Conservation (phyloP, 1,140 invertebrate genomes). For the Chironomus striatipennis region DNA sequence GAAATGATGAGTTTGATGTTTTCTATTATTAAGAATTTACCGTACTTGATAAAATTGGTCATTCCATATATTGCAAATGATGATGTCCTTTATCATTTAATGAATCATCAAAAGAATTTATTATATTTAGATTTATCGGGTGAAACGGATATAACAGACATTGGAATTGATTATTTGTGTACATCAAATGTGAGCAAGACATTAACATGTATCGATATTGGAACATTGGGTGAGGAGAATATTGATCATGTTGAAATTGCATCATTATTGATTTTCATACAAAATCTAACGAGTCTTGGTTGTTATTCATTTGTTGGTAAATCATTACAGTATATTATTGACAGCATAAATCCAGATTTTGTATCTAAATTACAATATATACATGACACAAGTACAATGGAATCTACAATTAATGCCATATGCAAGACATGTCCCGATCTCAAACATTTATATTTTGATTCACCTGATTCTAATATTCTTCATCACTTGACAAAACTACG, state of each 20-base stretch:
- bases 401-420: constrained; percentile 47
- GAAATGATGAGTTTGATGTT: constrained; percentile 53
- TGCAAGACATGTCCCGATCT: constrained; percentile 47
- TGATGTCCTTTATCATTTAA: constrained; percentile 51
- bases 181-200: constrained; percentile 42
- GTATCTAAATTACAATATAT: constrained; percentile 51
- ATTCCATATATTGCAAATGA: constrained; percentile 61
- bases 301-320: constrained; percentile 56
- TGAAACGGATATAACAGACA: constrained; percentile 53
- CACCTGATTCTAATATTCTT: constrained; percentile 46
- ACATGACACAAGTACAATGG: constrained; percentile 50
- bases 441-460: constrained; percentile 52
- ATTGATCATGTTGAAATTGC: constrained; percentile 53
- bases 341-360: constrained; percentile 44
- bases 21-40: constrained; percentile 46
- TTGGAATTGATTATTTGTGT: constrained; percentile 46
- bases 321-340: constrained; percentile 45
- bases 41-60: constrained; percentile 47
- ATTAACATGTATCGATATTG: constrained; percentile 51
- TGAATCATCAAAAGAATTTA: constrained; percentile 45
- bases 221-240: constrained; percentile 54
- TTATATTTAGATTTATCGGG: constrained; percentile 54
- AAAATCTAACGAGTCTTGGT: constrained; percentile 50
- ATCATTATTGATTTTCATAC: constrained; percentile 48
- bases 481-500: constrained; percentile 40